phyloP scores from a whole-genome alignment of 2,888 invertebrate species.

The Notodonta dromedarius region DNA sequence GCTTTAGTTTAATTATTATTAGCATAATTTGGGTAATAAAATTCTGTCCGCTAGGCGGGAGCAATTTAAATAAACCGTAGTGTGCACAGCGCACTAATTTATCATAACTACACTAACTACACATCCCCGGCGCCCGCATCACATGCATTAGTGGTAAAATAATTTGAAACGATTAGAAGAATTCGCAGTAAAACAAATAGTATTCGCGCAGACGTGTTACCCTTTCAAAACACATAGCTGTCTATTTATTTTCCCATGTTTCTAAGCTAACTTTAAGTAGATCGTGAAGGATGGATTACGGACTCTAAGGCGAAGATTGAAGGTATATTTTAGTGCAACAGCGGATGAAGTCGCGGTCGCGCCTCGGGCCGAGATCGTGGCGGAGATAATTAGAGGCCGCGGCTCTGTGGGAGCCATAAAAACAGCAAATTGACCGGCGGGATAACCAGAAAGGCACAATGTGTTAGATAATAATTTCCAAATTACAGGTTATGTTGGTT shows the following conservation, averaged over 20 bases:
- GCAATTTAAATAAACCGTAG: not conserved
- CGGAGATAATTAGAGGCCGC: slow-evolving; percentile 82
- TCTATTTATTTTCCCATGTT: slow-evolving; percentile 76
- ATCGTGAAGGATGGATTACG: slow-evolving; percentile 31
- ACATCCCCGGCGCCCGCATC: not conserved
- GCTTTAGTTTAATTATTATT: slow-evolving; percentile 44
- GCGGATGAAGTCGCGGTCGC: slow-evolving; percentile 43
- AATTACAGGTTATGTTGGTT: slow-evolving; percentile 83
- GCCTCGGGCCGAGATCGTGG: slow-evolving; percentile 80
- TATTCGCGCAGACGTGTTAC: slow-evolving; percentile 75
- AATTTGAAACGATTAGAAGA: slow-evolving; percentile 64
- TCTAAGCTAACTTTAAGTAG: slow-evolving; percentile 55
- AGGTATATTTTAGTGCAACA: slow-evolving; percentile 34
- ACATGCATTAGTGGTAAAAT: slow-evolving; percentile 45
- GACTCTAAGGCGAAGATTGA: slow-evolving; percentile 37
- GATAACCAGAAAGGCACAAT: slow-evolving; percentile 85
- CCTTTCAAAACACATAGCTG: slow-evolving; percentile 60
- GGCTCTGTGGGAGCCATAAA: slow-evolving; percentile 83
- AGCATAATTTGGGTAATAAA: slow-evolving; percentile 36
- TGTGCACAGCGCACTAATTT: not conserved
- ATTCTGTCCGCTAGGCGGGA: not conserved
- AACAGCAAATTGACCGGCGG: slow-evolving; percentile 85
- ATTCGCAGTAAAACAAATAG: slow-evolving; percentile 79
- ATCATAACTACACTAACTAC: not conserved
- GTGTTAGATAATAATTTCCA: slow-evolving; percentile 85